Evolutionary conservation across 2,797 vertebrate species (phyloP).

Genomic region (Tragopan temminckii): DNA sequence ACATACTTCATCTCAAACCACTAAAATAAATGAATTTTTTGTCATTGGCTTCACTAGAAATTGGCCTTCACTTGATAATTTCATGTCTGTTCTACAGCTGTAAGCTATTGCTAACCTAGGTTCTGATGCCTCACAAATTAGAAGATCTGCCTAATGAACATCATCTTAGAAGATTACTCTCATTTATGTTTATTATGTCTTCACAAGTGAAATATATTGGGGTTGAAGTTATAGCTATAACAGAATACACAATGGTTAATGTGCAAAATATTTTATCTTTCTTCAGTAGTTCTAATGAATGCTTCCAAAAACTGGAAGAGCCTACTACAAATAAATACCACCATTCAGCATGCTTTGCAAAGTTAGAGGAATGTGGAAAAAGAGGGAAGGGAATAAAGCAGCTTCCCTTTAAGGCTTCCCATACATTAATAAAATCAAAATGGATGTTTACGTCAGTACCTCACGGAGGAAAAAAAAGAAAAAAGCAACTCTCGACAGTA

Average conservation of each 20-base stretch:
- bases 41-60: conserved; percentile 34
- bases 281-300: conserved; percentile 39
- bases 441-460: not conserved
- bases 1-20: not conserved
- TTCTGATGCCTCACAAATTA: conserved; percentile 43
- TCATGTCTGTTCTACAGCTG: conserved; percentile 50
- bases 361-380: not conserved
- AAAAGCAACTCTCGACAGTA: not conserved
- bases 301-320: not conserved
- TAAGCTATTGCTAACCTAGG: conserved; percentile 37
- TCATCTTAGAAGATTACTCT: not conserved
- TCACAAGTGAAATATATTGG: conserved; percentile 52
- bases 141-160: conserved; percentile 44
- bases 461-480: not conserved
- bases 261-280: not conserved
- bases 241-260: conserved; percentile 58
- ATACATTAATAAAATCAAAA: conserved; percentile 26
- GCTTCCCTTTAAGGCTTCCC: not conserved
- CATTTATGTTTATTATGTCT: conserved; percentile 63
- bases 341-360: not conserved
- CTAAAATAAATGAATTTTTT: conserved; percentile 37
- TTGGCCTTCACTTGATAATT: conserved; percentile 28
- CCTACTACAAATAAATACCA: not conserved
- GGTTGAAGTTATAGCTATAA: conserved; percentile 42
- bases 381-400: not conserved